phyloP scores from a whole-genome alignment of 2,888 invertebrate genomes.

The Eremobia ochroleuca region DNA sequence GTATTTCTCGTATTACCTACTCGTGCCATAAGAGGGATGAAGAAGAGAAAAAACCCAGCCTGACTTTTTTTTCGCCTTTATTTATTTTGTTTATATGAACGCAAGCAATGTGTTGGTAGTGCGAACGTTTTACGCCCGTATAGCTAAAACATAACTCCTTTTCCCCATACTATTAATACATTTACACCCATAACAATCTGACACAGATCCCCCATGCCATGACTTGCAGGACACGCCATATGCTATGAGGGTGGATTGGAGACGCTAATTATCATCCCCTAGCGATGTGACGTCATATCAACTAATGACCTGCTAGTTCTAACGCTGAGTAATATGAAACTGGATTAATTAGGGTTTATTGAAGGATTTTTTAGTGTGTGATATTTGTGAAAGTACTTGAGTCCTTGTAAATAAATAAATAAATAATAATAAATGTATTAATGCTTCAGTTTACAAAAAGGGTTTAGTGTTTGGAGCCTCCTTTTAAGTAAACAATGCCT shows the following conservation, averaged over 20 bases:
- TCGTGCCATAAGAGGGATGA: not conserved
- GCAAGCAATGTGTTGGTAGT: not conserved
- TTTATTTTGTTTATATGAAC: not conserved
- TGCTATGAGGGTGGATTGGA: conserved; percentile 82
- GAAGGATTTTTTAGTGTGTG: conserved; percentile 20
- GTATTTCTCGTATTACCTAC: not conserved
- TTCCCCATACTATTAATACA: conserved; percentile 5
- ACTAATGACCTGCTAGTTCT: conserved; percentile 78
- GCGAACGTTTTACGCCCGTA: not conserved
- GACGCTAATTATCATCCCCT: conserved; percentile 82
- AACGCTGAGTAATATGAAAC: conserved; percentile 74
- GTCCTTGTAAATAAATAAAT: too few relatives aligned
- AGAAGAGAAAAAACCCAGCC: not conserved
- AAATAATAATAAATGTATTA: too few relatives aligned
- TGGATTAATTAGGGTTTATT: conserved; percentile 52
- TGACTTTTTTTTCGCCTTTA: not conserved
- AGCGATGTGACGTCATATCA: conserved; percentile 72
- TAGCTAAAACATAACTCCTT: conserved; percentile 5
- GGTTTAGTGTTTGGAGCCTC: too few relatives aligned
- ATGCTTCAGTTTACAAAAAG: too few relatives aligned
- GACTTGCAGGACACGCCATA: conserved; percentile 82
- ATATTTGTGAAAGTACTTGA: conserved; percentile 4
- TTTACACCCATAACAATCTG: conserved; percentile 17
- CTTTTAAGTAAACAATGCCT: too few relatives aligned
- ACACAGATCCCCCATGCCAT: conserved; percentile 73